Percentiles rank a stretch among this genome's conserved stretches.
Conservation (phyloP, 2,888 invertebrate genomes). For the Limnephilus rhombicus region DNA sequence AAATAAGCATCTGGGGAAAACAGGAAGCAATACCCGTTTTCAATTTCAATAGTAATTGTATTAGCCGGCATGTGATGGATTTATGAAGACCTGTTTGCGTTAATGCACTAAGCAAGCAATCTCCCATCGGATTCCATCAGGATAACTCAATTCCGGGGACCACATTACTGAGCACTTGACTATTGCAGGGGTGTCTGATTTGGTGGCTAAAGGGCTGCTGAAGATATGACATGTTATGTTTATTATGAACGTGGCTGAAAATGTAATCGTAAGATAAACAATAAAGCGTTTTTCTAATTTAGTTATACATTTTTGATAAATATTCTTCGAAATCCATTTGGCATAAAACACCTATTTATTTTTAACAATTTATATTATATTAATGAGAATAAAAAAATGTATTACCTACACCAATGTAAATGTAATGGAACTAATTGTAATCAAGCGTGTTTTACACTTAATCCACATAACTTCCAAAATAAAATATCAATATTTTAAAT, state of each 20-base stretch:
- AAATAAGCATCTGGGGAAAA: not conserved
- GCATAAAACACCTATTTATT: no score
- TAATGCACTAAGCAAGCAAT: conserved; percentile 49
- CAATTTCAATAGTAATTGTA: not conserved
- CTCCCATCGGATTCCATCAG: conserved; percentile 60
- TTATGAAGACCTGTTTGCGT: conserved; percentile 18
- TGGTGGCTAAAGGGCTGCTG: not conserved
- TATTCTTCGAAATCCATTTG: no score
- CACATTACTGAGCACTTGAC: conserved; percentile 45
- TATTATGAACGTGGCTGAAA: not conserved
- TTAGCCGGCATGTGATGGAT: conserved; percentile 3
- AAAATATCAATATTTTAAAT: no score
- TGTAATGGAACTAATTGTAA: no score
- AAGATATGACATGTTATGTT: not conserved
- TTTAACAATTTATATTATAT: no score
- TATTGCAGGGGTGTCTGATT: not conserved
- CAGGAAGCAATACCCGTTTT: not conserved
- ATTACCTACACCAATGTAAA: no score
- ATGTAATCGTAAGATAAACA: no score
- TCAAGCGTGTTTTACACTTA: no score
- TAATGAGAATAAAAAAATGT: no score
- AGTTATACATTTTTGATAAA: no score
- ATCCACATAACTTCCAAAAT: no score
- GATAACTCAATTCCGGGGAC: conserved; percentile 53
- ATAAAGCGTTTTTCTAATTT: no score